Base-by-base conservation (phyloP, 23 tunicate species). In the Clavelina lepadiformis region DNA sequence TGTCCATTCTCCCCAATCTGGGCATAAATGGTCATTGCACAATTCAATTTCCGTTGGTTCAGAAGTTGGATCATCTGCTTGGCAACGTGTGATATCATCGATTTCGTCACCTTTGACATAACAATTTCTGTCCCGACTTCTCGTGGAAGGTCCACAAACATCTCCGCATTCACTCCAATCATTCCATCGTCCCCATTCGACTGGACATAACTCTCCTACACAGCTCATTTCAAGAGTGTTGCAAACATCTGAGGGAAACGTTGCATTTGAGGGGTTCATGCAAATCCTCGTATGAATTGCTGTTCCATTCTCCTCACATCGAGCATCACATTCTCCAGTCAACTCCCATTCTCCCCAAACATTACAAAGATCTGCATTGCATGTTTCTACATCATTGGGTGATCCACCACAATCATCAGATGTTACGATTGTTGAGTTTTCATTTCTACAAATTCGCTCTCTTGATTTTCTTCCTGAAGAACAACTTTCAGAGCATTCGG, bases 251-350 rank as follows among this genome's bases (percentile, higher is more conserved):
- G 52, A 30, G 1, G 1, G 33, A 21, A 31, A 7, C 1, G 26
- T 20, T 23, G 53, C 32, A 2, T 52, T 41, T 52, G 7, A 2
- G 2, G 62, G 46, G 29, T 53, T 50, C 33, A 51, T 31, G 26
- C 51, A 53, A 28, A 18, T 61, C 30, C 46, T 61, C 5, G 2
- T 35, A 3, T 31, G 19, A 5, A 33, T 33, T 35, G 33, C 46
- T 2, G 67, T 61, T 28, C 75, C 75, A 18, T 51, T n/a, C 1
- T 53, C 65, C 53, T 69, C 75, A 69, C 75, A 69, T 3, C 18
- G 5, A 1, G 75, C 75, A 31, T 51, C 62, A 34, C 63, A 69
- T 5, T 61, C 46, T 35, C 45, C 67, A 1, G 35, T 33, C 34
- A 2, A 33, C 2, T 56, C 3, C 61, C 28, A 19, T 56, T 22